Percentiles rank a stretch among this genome's conserved stretches.
These are phyloP conservation scores for Drosophila neotestacea DNA, from an alignment of 2,888 invertebrate genomes.

Conservation along the genomic window DNA sequence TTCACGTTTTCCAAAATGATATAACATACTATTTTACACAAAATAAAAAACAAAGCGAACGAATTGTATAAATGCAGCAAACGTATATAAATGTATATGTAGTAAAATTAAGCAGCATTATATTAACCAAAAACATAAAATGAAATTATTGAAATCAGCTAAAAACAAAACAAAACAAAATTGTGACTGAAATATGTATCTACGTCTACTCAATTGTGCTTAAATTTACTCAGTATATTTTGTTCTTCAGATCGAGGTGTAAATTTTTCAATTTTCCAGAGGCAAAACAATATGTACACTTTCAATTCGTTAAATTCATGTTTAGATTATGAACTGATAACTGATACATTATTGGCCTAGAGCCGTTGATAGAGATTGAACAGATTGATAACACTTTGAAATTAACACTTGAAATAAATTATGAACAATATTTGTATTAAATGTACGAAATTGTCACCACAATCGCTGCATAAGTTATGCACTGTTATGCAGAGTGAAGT, in stretches of 20 bases:
- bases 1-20: constrained; percentile 60
- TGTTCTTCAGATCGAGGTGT: constrained; percentile 55
- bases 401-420: constrained; percentile 43
- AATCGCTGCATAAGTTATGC: constrained; percentile 28
- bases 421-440: constrained; percentile 60
- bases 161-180: constrained; percentile 44
- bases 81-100: constrained; percentile 74
- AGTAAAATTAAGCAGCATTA: constrained; percentile 74
- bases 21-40: constrained; percentile 57
- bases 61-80: constrained; percentile 74
- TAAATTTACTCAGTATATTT: constrained; percentile 48
- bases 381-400: constrained; percentile 45
- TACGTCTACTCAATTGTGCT: constrained; percentile 63
- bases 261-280: constrained; percentile 49
- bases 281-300: constrained; percentile 27
- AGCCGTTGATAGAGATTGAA: constrained; percentile 19
- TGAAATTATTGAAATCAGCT: constrained; percentile 70
- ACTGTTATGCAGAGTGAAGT: constrained; percentile 29
- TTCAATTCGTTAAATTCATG: constrained; percentile 47
- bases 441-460: constrained; percentile 63
- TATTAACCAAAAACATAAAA: constrained; percentile 73
- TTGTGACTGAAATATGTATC: constrained; percentile 68
- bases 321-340: constrained; percentile 43
- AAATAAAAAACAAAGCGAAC: constrained; percentile 13
- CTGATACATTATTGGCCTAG: constrained; percentile 25